Evolutionary conservation across 1,140 invertebrate species (phyloP).

Genomic region (Gryon sp.): DNA sequence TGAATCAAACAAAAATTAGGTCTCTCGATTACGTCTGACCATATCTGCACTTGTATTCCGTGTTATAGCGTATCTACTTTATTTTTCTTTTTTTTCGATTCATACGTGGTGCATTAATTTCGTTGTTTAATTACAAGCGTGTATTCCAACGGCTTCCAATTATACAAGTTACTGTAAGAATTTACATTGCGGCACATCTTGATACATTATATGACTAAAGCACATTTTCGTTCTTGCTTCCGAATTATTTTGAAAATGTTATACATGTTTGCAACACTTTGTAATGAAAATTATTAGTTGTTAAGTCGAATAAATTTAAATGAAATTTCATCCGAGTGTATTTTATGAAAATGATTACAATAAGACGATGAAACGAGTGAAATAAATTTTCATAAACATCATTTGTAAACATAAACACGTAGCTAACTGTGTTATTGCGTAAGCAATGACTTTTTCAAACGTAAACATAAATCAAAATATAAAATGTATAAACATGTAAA

Average conservation of each 20-base stretch:
- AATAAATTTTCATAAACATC: too few species aligned
- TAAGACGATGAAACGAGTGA: too few species aligned
- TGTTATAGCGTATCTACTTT: background rate
- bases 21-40: conserved; percentile 1
- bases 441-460: too few species aligned
- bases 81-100: conserved; percentile 22
- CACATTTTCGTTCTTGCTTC: background rate
- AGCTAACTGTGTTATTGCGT: too few species aligned
- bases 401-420: too few species aligned
- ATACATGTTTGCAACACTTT: conserved; percentile 9
- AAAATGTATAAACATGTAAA: too few species aligned
- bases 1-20: background rate
- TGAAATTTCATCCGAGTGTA: too few species aligned
- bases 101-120: background rate
- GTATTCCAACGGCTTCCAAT: conserved; percentile 8
- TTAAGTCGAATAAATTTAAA: too few species aligned
- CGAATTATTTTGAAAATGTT: too few species aligned
- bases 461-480: too few species aligned
- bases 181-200: conserved; percentile 18
- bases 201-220: conserved; percentile 12
- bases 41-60: conserved; percentile 1
- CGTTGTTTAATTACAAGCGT: conserved; percentile 14
- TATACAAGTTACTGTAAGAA: conserved; percentile 12
- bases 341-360: too few species aligned
- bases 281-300: too few species aligned